Evolutionary conservation across 2,113 vertebrate species (phyloP).

Genomic region (Alligator mississippiensis): DNA sequence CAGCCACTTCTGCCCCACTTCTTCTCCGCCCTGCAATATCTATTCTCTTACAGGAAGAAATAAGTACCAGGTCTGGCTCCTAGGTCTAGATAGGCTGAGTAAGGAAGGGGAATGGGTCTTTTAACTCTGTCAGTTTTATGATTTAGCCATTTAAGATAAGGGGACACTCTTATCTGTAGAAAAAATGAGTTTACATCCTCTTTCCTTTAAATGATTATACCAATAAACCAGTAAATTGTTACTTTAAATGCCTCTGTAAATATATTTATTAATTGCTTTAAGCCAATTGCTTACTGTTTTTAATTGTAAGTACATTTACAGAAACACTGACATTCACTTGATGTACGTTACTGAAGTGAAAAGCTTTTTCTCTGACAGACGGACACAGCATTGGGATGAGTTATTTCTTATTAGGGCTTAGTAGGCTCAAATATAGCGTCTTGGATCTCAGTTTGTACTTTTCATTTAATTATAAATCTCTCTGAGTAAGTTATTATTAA

Average conservation of each 20-base stretch:
- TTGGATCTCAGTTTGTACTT: constrained; percentile 21
- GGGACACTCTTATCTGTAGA: no score
- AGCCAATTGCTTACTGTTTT: background rate
- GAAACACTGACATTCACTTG: background rate
- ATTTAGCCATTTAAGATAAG: no score
- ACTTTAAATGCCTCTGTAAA: background rate
- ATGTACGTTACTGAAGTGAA: background rate
- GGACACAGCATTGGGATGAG: background rate
- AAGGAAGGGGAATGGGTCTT: no score
- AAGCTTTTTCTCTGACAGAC: background rate
- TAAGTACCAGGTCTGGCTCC: no score
- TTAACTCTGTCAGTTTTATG: no score
- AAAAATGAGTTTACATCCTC: no score
- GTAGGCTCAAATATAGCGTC: background rate
- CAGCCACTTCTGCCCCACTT: no score
- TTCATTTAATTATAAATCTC: constrained; percentile 19
- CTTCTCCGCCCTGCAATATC: no score
- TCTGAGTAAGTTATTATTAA: constrained; percentile 38
- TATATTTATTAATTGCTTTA: background rate
- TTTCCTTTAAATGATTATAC: no score
- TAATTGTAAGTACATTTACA: background rate
- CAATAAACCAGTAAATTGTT: no score
- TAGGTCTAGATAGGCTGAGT: no score
- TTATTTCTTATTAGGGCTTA: constrained; percentile 30
- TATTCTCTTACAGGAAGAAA: no score